Evolutionary conservation across 2,888 invertebrate genomes (phyloP).

Genomic region (Macrostomum cliftonense): DNA sequence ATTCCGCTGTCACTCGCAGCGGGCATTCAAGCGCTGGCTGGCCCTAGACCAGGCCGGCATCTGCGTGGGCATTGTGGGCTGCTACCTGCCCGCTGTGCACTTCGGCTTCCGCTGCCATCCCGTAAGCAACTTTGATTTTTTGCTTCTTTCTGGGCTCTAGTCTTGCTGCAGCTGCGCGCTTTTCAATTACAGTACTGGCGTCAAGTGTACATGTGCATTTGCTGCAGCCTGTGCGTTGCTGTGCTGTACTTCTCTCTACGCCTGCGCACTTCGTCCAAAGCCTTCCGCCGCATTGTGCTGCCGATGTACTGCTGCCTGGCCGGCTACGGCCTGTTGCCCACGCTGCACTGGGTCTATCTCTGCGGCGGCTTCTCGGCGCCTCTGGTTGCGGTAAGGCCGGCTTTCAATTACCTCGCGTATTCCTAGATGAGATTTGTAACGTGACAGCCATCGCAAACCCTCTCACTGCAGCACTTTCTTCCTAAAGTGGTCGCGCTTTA

Average conservation of each 20-base stretch:
- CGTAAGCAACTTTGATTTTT: too few relatives aligned
- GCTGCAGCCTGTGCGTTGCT: conserved; percentile 56
- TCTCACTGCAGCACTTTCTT: conserved; percentile 54
- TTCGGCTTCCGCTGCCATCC: conserved; percentile 87
- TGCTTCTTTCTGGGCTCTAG: too few relatives aligned
- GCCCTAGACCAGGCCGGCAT: conserved; percentile 81
- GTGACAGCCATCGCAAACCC: conserved; percentile 1
- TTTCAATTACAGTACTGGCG: conserved; percentile 43
- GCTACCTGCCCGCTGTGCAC: conserved; percentile 83
- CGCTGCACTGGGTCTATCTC: conserved; percentile 67
- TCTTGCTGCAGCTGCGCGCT: too few relatives aligned
- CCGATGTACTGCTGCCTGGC: conserved; percentile 25
- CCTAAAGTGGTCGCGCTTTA: conserved; percentile 79
- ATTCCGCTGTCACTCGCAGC: conserved; percentile 73
- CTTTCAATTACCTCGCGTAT: too few relatives aligned
- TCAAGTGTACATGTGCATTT: conserved; percentile 61
- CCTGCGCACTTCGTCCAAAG: conserved; percentile 32
- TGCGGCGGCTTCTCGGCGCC: conserved; percentile 71
- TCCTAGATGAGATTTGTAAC: too few relatives aligned
- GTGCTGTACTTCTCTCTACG: conserved; percentile 59
- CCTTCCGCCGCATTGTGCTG: conserved; percentile 43
- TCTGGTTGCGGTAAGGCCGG: conserved; percentile 52
- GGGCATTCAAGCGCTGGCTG: conserved; percentile 63
- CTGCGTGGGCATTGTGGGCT: conserved; percentile 70
- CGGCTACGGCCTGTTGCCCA: conserved; percentile 58